A percentile compares a stretch with the other conserved stretches of the same genome.
Conservation (phyloP, 2,113 vertebrate genomes). For the Gymnarchus niloticus region DNA sequence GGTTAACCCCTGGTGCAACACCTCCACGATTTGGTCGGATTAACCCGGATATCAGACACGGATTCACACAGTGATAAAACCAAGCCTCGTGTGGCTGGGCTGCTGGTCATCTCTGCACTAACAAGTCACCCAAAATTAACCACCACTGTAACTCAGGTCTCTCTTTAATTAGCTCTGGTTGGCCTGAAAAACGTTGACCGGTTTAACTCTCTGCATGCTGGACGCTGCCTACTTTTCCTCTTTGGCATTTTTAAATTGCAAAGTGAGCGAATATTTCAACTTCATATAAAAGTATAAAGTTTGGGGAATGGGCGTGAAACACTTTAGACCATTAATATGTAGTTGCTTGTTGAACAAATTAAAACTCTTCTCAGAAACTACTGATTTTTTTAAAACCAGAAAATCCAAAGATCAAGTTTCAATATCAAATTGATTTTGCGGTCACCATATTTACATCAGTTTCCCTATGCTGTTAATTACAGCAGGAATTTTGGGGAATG, state of each 20-base stretch:
- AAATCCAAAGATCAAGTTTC: background rate
- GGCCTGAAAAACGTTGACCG: background rate
- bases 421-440: background rate
- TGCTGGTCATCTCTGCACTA: background rate
- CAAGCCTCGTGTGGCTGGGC: background rate
- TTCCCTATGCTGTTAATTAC: background rate
- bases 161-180: background rate
- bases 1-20: background rate
- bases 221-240: background rate
- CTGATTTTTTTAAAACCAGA: background rate
- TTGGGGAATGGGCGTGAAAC: background rate
- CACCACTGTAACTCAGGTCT: background rate
- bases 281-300: background rate
- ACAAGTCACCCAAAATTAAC: background rate
- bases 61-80: constrained; percentile 14
- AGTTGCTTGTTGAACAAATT: background rate
- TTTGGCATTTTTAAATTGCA: background rate
- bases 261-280: background rate
- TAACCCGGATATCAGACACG: background rate
- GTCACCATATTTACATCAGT: background rate
- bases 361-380: background rate
- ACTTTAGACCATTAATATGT: background rate
- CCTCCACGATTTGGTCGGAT: background rate
- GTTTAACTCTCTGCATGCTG: background rate
- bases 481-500: background rate